Conservation (phyloP, 2,797 vertebrate species). For the Coreius guichenoti region DNA sequence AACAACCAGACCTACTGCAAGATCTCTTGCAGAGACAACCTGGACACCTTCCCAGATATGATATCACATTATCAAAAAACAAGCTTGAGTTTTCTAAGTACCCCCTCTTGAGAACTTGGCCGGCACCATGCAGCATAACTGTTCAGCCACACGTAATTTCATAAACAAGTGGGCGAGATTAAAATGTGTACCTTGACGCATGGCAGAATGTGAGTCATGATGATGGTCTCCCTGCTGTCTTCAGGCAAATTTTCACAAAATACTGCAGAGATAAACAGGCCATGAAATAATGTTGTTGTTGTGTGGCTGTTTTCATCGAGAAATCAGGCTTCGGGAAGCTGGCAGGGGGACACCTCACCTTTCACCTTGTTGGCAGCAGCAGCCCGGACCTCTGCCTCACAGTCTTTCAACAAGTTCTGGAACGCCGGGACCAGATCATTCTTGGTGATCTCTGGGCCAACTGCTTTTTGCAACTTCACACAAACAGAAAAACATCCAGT, state of each 20-base stretch:
- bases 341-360: conserved; percentile 69
- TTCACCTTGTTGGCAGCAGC: conserved; percentile 89
- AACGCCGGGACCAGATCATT: conserved; percentile 87
- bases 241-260: conserved; percentile 88
- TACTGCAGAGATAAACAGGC: conserved; percentile 68
- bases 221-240: conserved; percentile 86
- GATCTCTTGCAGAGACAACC: conserved; percentile 28
- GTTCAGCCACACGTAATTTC: conserved; percentile 18
- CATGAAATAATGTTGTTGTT: conserved; percentile 12
- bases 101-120: conserved; percentile 35
- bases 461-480: conserved; percentile 84
- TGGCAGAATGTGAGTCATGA: conserved; percentile 88
- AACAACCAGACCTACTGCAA: conserved; percentile 26
- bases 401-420: conserved; percentile 87
- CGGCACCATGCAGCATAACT: background rate
- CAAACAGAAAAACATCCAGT: conserved; percentile 9
- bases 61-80: conserved; percentile 40
- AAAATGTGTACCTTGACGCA: conserved; percentile 82
- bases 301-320: background rate
- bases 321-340: background rate
- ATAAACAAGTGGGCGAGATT: conserved; percentile 16
- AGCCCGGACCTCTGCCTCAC: conserved; percentile 86
- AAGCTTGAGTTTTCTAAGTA: conserved; percentile 21
- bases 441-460: conserved; percentile 88
- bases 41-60: conserved; percentile 45